phyloP scores from a whole-genome alignment of 2,888 invertebrate genomes.

The Volucella bombylans region DNA sequence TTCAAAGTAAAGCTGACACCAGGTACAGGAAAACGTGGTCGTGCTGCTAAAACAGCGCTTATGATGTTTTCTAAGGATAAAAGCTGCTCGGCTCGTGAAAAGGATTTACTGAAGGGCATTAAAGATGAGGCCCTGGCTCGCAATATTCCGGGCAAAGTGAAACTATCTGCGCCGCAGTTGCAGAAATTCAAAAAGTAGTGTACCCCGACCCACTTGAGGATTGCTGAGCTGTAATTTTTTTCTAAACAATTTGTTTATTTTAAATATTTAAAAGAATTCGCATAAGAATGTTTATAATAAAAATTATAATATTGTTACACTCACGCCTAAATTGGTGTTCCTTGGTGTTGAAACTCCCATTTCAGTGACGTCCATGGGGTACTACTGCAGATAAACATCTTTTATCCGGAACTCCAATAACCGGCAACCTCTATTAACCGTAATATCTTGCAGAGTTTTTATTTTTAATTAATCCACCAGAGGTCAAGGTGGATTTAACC shows the following conservation, averaged over 20 bases:
- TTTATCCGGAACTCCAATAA: too few species aligned
- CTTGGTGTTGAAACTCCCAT: too few species aligned
- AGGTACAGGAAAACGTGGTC: conserved; percentile 96
- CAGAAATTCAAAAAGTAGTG: conserved; percentile 86
- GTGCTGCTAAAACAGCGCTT: conserved; percentile 95
- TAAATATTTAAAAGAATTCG: too few species aligned
- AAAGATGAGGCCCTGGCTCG: conserved; percentile 95
- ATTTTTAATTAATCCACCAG: too few species aligned
- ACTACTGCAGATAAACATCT: too few species aligned
- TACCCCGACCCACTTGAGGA: not conserved
- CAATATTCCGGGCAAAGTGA: conserved; percentile 98
- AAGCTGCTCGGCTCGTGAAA: conserved; percentile 89
- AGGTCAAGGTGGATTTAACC: too few species aligned
- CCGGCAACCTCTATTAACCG: too few species aligned
- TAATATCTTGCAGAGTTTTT: too few species aligned
- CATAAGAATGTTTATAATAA: too few species aligned
- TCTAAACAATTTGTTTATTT: not conserved
- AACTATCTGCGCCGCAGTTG: conserved; percentile 93
- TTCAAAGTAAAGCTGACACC: conserved; percentile 97
- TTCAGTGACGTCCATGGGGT: too few species aligned
- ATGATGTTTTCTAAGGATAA: conserved; percentile 94
- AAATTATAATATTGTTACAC: too few species aligned
- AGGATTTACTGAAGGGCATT: conserved; percentile 94
- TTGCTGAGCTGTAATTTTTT: conserved; percentile 11
- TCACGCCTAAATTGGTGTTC: too few species aligned